These are phyloP conservation scores for Drosophila lini DNA, from an alignment of 1,140 invertebrate genomes.

Conservation along the genomic window DNA sequence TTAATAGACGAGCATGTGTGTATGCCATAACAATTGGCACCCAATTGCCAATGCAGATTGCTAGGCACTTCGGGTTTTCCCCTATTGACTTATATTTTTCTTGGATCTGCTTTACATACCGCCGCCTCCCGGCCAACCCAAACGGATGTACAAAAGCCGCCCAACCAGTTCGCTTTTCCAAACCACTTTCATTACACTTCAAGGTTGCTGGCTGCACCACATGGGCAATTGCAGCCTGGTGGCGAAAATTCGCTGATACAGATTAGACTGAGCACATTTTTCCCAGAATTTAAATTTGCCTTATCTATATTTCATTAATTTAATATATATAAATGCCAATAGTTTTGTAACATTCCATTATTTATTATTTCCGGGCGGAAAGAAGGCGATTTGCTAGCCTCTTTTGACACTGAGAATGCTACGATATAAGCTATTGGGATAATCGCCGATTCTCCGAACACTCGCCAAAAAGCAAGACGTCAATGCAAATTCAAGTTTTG, in stretches of 20 bases:
- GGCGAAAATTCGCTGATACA: neutral
- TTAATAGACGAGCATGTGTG: slow-evolving; percentile 19
- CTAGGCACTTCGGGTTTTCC: slow-evolving; percentile 25
- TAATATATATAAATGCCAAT: neutral
- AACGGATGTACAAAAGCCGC: slow-evolving; percentile 27
- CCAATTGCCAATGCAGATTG: slow-evolving; percentile 24
- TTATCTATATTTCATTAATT: slow-evolving; percentile 3
- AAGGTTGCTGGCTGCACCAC: neutral
- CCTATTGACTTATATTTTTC: slow-evolving; percentile 34
- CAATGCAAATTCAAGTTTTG: slow-evolving; percentile 57
- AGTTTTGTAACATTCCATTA: neutral
- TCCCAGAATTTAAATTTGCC: neutral
- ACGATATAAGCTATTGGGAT: slow-evolving; percentile 6
- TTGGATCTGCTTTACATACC: slow-evolving; percentile 31
- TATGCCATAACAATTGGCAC: slow-evolving; percentile 25
- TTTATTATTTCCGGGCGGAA: slow-evolving; percentile 2
- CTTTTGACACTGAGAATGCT: neutral
- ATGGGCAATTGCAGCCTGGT: neutral
- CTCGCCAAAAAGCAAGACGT: slow-evolving; percentile 37
- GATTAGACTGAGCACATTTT: neutral
- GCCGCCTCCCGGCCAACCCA: neutral
- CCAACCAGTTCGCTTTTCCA: slow-evolving; percentile 38
- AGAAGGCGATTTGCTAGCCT: neutral
- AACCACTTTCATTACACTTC: slow-evolving; percentile 36
- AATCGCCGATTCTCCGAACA: slow-evolving; percentile 28